Evolutionary conservation across 1,140 invertebrate species (phyloP).

Genomic region (Odontomachus brunneus): DNA sequence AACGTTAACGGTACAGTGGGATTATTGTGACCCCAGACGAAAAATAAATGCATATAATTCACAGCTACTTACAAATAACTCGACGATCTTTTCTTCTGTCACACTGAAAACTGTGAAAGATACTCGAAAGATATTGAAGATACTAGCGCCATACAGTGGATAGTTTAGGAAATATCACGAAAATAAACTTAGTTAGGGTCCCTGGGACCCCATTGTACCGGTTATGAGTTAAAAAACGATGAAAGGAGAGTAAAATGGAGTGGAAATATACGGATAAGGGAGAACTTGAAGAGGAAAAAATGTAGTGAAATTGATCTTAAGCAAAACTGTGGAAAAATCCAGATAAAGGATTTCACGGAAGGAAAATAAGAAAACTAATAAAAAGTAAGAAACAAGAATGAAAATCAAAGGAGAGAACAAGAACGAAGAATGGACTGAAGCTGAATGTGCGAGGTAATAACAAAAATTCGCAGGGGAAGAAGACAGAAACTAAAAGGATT

Average conservation of each 20-base stretch:
- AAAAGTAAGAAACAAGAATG: constrained; percentile 1
- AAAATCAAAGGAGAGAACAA: constrained; percentile 20
- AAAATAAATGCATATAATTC: too few relatives aligned
- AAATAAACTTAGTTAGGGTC: too few relatives aligned
- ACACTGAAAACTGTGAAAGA: too few relatives aligned
- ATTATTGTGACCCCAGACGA: too few relatives aligned
- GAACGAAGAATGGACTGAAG: constrained; percentile 2
- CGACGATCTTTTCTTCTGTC: too few relatives aligned
- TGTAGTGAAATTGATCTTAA: constrained; percentile 15
- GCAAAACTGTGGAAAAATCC: constrained; percentile 10
- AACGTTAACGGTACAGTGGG: too few relatives aligned
- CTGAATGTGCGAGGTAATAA: neutral
- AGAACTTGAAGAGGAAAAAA: constrained; percentile 2
- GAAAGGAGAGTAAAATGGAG: neutral
- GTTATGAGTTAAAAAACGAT: neutral
- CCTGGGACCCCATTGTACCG: too few relatives aligned
- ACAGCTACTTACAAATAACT: too few relatives aligned
- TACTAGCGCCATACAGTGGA: too few relatives aligned
- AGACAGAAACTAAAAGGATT: constrained; percentile 41
- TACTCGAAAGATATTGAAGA: too few relatives aligned
- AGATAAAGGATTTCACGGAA: constrained; percentile 10
- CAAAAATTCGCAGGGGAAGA: constrained; percentile 22
- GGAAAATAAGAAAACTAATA: constrained; percentile 8
- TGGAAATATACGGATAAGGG: neutral
- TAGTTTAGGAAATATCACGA: too few relatives aligned